Conservation (phyloP, 2,888 invertebrate species). For the Phasia obesa region DNA sequence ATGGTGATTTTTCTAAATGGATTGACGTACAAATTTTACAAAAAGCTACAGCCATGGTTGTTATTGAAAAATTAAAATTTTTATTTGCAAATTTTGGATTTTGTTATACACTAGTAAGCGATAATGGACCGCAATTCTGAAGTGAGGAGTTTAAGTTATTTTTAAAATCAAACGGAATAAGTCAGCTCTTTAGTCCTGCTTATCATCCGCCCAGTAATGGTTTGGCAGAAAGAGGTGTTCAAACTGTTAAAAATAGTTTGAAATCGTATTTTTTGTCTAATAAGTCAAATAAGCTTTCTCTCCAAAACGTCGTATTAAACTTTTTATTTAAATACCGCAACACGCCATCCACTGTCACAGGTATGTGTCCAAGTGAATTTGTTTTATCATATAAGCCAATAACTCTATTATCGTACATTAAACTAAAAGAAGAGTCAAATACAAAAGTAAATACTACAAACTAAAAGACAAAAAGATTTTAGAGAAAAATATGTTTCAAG, state of each 20-base stretch:
- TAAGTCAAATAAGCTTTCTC: not conserved
- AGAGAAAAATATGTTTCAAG: too few species aligned
- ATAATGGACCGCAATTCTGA: not conserved
- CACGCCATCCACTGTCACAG: slow-evolving; percentile 28
- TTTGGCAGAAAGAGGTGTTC: slow-evolving; percentile 50
- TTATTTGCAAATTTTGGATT: slow-evolving; percentile 29
- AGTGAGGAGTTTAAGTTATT: slow-evolving; percentile 26
- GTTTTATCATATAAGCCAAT: slow-evolving; percentile 21
- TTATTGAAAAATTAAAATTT: slow-evolving; percentile 32
- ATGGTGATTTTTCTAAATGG: slow-evolving; percentile 39
- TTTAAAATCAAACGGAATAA: too few species aligned
- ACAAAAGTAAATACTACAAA: too few species aligned
- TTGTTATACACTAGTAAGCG: slow-evolving; percentile 11
- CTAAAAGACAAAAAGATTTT: too few species aligned
- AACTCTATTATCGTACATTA: too few species aligned
- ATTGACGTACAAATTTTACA: slow-evolving; percentile 15
- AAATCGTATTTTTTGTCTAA: slow-evolving; percentile 27
- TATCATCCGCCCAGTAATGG: slow-evolving; percentile 52
- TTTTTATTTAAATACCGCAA: not conserved
- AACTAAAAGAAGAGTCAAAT: too few species aligned
- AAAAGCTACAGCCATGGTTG: not conserved
- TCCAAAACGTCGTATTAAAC: slow-evolving; percentile 22
- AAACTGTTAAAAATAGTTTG: slow-evolving; percentile 33
- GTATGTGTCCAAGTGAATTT: slow-evolving; percentile 27
- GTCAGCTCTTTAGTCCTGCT: slow-evolving; percentile 29